phyloP scores from a whole-genome alignment of 2,888 invertebrate genomes.

The Papilio gigon region DNA sequence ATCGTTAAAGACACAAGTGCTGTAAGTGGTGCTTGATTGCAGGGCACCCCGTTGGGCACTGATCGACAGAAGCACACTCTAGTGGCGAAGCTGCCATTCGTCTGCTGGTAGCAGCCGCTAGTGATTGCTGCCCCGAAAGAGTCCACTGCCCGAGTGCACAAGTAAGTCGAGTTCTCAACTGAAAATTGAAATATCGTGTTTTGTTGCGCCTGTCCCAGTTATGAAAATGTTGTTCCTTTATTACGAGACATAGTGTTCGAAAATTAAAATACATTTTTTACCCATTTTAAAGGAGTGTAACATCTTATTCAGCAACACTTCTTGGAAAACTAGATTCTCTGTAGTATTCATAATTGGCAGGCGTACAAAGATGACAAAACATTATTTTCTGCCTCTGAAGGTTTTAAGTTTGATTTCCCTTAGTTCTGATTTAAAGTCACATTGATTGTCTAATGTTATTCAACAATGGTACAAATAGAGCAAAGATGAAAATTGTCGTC shows the following conservation, averaged over 20 bases:
- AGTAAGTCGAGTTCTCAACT: slow-evolving; percentile 87
- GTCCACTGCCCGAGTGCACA: slow-evolving; percentile 85
- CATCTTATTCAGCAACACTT: too few relatives aligned
- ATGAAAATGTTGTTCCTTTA: slow-evolving; percentile 6
- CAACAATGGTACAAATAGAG: too few relatives aligned
- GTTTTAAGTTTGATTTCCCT: too few relatives aligned
- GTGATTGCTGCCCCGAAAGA: slow-evolving; percentile 71
- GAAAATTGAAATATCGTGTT: slow-evolving; percentile 52
- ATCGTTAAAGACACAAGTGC: slow-evolving; percentile 43
- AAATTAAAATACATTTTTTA: too few relatives aligned
- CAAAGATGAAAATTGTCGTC: neutral
- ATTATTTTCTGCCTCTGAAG: too few relatives aligned
- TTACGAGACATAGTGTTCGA: neutral
- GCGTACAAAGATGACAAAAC: too few relatives aligned
- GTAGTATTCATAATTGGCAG: too few relatives aligned
- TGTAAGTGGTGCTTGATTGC: slow-evolving; percentile 55
- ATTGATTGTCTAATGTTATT: too few relatives aligned
- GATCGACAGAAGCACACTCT: slow-evolving; percentile 73
- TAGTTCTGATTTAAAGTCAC: too few relatives aligned
- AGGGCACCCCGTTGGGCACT: slow-evolving; percentile 66
- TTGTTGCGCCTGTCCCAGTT: slow-evolving; percentile 21
- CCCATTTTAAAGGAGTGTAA: too few relatives aligned
- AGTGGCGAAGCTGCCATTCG: slow-evolving; percentile 65
- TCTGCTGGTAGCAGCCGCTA: slow-evolving; percentile 83
- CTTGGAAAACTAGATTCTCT: too few relatives aligned